Conservation (phyloP, 1,140 invertebrate genomes). For the Ceratoteleas bidentatus region DNA sequence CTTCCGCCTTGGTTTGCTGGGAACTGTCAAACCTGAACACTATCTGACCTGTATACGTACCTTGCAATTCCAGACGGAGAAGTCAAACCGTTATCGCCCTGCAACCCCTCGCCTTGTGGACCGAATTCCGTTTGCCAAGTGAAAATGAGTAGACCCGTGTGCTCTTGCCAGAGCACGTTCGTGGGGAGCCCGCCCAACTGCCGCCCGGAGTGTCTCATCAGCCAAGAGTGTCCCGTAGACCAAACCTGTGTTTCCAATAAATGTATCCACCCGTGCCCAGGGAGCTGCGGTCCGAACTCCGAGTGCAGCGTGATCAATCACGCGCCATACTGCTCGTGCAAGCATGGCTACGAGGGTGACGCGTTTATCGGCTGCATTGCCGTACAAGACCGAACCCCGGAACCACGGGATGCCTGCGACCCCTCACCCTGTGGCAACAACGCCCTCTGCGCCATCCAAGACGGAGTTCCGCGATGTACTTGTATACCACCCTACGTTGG, state of each 20-base stretch:
- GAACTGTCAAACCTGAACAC: not conserved
- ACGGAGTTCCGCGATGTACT: slow-evolving; percentile 86
- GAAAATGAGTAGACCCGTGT: slow-evolving; percentile 88
- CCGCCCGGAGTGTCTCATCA: slow-evolving; percentile 88
- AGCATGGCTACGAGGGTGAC: slow-evolving; percentile 89
- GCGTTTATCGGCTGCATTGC: slow-evolving; percentile 89
- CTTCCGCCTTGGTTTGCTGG: slow-evolving; percentile 12
- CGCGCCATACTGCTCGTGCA: slow-evolving; percentile 89
- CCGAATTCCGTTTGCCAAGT: slow-evolving; percentile 92
- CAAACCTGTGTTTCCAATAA: slow-evolving; percentile 91
- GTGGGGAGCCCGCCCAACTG: slow-evolving; percentile 88
- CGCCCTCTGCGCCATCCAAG: slow-evolving; percentile 86
- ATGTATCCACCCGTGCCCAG: slow-evolving; percentile 88
- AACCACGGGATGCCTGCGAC: slow-evolving; percentile 85
- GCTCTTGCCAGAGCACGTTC: slow-evolving; percentile 89
- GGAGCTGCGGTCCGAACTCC: slow-evolving; percentile 89
- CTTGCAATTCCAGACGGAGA: slow-evolving; percentile 70
- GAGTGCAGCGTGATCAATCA: slow-evolving; percentile 91
- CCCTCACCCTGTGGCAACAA: slow-evolving; percentile 92
- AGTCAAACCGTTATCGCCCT: slow-evolving; percentile 82
- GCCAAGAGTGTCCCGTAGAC: slow-evolving; percentile 87
- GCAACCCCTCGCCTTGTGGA: slow-evolving; percentile 90
- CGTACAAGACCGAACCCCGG: slow-evolving; percentile 70
- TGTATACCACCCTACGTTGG: slow-evolving; percentile 93
- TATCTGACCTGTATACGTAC: not conserved